Evolutionary conservation across 2,797 vertebrate species (phyloP).

Genomic region (Muraenolepis orangiensis): DNA sequence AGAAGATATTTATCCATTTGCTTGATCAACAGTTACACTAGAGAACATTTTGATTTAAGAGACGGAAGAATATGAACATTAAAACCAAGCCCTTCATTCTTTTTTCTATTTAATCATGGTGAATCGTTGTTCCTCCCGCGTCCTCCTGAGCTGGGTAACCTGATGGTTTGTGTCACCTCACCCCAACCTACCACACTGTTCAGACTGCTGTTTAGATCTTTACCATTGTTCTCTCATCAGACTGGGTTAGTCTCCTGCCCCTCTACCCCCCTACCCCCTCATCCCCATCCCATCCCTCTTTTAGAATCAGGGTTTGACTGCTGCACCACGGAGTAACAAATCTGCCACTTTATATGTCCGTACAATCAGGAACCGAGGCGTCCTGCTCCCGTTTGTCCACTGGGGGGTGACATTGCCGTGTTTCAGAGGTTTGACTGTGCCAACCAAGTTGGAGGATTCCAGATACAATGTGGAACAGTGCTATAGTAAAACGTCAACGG

Average conservation of each 20-base stretch:
- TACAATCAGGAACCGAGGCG: constrained; percentile 72
- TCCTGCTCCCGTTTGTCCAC: constrained; percentile 69
- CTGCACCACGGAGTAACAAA: constrained; percentile 64
- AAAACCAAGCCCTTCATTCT: constrained; percentile 66
- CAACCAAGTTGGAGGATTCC: constrained; percentile 72
- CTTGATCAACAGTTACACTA: constrained; percentile 79
- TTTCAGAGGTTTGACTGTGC: constrained; percentile 71
- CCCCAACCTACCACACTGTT: constrained; percentile 50
- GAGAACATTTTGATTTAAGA: constrained; percentile 79
- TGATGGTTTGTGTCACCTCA: constrained; percentile 78
- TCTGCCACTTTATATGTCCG: constrained; percentile 75
- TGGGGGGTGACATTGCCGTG: constrained; percentile 71
- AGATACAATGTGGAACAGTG: constrained; percentile 69
- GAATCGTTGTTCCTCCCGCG: constrained; percentile 76
- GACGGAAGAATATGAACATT: constrained; percentile 73
- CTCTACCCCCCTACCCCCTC: constrained; percentile 66
- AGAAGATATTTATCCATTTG: constrained; percentile 76
- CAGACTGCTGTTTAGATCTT: constrained; percentile 35
- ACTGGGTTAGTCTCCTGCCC: constrained; percentile 66
- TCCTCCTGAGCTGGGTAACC: constrained; percentile 84
- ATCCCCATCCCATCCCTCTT: no score
- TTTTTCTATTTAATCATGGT: constrained; percentile 71
- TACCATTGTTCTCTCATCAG: constrained; percentile 64
- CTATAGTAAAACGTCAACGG: constrained; percentile 67
- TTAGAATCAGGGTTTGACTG: constrained; percentile 72